Evolutionary conservation across 2,113 vertebrate species (phyloP), one percentile per base, ranked within the genome.

Genomic region (Notothenia coriiceps): DNA sequence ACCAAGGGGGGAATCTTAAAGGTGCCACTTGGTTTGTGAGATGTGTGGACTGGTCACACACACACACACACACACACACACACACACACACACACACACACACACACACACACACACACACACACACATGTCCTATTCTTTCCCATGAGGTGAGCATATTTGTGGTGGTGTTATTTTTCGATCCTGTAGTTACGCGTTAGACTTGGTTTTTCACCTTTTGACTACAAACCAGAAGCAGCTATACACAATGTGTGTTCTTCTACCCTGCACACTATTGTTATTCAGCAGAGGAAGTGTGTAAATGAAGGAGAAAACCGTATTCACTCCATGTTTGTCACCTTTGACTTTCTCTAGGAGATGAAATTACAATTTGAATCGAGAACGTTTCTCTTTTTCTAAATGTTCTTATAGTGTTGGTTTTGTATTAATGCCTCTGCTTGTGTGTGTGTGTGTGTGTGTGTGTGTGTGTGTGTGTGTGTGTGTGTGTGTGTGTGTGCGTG

Each of bases 71-170:
- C 25, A 25, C 25, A 25, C 25, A 25, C 25, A 25, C 25, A 25
- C 25, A 25, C 25, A 25, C 25, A 25, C 25, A 25, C 25, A 25
- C 25, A 25, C 29, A 29, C 29, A 29, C 29, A 29, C 29, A 29
- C 29, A 29, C 29, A 29, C 29, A 29, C 29, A 29, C 29, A 29
- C 29, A 29, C 71, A 74, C 70, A 68, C 74, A 25, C n/a, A 73
- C 51, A 77, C 74, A 76, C 82, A 85, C 79, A 70, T 86, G 68
- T 78, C 63, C 67, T 77, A 29, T 79, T 17, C 77, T 47, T 25
- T 78, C 62, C 70, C 25, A 14, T 22, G 63, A 66, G 79, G 46
- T 80, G 78, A 59, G 40, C 25, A 33, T 44, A 46, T 63, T 77
- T 52, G 43, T 69, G 15, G 2, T 80, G 52, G 22, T 67, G 18